Evolutionary conservation across 1,140 invertebrate genomes (phyloP), one percentile per base, ranked within the genome.

Genomic region (Triops longicaudatus): DNA sequence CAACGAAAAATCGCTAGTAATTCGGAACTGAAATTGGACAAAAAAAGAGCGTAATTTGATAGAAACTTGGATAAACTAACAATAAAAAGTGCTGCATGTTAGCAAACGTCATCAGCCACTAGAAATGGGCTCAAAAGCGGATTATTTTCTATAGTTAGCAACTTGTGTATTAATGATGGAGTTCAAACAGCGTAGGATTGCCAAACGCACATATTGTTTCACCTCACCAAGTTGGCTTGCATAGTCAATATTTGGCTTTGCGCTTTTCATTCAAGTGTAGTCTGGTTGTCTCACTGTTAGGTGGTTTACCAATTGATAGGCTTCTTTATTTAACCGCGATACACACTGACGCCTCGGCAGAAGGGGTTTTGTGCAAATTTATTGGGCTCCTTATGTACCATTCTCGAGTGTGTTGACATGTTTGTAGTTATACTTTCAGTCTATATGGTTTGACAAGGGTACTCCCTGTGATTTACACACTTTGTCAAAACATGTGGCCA

Each of bases 301-400:
- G 50, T 63, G 50, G 50, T 63, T 63, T 63, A 22, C 50, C 50
- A 63, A 63, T 63, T 63, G 50, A 63, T 63, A 63, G 50, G 50
- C 50, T 63, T 63, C 50, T 22, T 63, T 63, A 63, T 63, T 63
- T 63, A 63, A 63, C 50, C 14, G n/a, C 50, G 50, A 6, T 63
- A 63, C 50, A 63, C 50, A 63, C 50, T 6, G n/a, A 63, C n/a
- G 22, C 14, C 17, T 63, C 50, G 17, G 17, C 5, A 63, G 22
- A 63, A 63, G 22, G 50, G 50, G 50, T 17, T 63, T 63, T 63
- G 50, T 63, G 50, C 50, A 63, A 63, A 22, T 63, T 63, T 63
- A 63, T 63, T 63, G 3, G 50, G 50, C 50, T 63, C 50, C 50
- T 63, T 22, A 63, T 10, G 50, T 37, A 37, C 31, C 31, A 37